Base-by-base conservation (phyloP, 1,140 invertebrate genomes). In the Zaprionus inermis region DNA sequence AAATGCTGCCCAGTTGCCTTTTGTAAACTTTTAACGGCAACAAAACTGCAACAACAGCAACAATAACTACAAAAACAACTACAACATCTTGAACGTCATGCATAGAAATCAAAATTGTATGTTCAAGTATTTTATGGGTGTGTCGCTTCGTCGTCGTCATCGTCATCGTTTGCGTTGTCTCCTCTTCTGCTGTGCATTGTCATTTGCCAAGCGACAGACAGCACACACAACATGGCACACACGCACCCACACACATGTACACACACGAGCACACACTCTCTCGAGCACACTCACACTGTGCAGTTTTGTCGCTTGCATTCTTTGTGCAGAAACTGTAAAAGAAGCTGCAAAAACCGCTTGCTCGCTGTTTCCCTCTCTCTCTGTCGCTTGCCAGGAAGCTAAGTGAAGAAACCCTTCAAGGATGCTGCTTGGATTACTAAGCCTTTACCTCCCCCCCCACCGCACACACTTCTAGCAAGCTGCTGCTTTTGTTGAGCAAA, bases 51-150 rank as follows among this genome's bases (percentile, higher is more conserved):
- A 18, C 58, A 60, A 44, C 57, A 59, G n/a, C 38, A 32, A 30
- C 41, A 60, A 30, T 38, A 59, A 22, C 54, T 34, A 51, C 66
- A 51, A n/a, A 46, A 52, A 36, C 44, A 46, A 54, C 44, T 44
- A 55, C 56, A 38, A 63, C 30, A 24, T 28, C 11, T 22, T 56
- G 32, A 41, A 59, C 66, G 68, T 58, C 67, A 72, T 75, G 80
- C 80, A 82, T 83, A 83, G 80, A 83, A 83, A 83, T 79, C 76
- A 76, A 79, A 83, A 76, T 72, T 76, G 63, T 81, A 72, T 74
- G 58, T 67, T 60, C 41, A 74, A 67, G 66, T 75, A 64, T 60
- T 78, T 72, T 63, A 78, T 78, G 80, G 70, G 71, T 72, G 76
- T 72, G 79, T 51, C 72, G 44, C 44, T 49, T 24, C 38, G 46